phyloP scores from a whole-genome alignment of 2,797 vertebrate genomes.

The Lagorchestes hirsutus region DNA sequence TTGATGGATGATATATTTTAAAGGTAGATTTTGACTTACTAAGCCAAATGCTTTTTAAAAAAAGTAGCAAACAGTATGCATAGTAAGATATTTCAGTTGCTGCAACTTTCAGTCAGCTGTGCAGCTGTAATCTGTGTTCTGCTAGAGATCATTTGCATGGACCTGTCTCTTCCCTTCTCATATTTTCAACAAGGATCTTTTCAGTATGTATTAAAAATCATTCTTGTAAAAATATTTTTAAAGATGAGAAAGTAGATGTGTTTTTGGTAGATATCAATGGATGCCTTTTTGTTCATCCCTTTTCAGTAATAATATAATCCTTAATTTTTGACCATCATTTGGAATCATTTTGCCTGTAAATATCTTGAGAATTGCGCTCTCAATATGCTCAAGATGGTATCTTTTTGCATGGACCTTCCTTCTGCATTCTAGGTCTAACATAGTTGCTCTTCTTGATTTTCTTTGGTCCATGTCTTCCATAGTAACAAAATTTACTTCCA shows the following conservation, averaged over 20 bases:
- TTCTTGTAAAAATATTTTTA: not conserved
- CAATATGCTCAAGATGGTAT: not conserved
- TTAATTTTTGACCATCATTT: not conserved
- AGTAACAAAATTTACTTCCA: not conserved
- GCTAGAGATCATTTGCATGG: not conserved
- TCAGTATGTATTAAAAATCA: not conserved
- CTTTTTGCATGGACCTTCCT: not conserved
- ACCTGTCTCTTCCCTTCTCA: not conserved
- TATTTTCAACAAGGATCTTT: not conserved
- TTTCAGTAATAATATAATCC: not conserved
- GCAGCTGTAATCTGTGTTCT: not conserved
- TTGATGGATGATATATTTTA: not conserved
- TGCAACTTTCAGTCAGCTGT: not conserved
- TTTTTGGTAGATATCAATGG: not conserved
- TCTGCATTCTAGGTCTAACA: not conserved
- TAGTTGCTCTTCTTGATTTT: not conserved
- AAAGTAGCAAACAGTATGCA: not conserved
- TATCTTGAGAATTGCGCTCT: not conserved
- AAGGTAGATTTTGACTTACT: not conserved
- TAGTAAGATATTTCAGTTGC: not conserved
- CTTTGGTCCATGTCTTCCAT: not conserved
- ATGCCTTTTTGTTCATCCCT: not conserved
- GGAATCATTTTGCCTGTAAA: not conserved
- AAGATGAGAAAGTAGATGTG: not conserved
- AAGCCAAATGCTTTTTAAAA: not conserved